Evolutionary conservation across 2,888 invertebrate genomes (phyloP).

Genomic region (Lasioglossum oenotherae): DNA sequence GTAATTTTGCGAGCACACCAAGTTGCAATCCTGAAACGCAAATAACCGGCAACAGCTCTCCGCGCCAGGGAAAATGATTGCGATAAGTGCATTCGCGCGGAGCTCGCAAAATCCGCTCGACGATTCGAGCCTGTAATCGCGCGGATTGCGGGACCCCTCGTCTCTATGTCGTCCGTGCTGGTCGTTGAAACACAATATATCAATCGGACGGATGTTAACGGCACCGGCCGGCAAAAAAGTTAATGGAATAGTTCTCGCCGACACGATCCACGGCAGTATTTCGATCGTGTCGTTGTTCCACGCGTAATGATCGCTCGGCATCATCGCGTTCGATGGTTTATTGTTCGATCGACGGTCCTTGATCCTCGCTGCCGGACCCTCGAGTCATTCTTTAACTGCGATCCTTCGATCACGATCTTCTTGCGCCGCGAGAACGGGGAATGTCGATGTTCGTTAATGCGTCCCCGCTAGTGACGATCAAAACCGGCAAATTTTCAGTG

Average conservation of each 20-base stretch:
- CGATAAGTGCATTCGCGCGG: conserved; percentile 37
- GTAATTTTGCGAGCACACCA: conserved; percentile 52
- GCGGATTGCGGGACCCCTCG: conserved; percentile 24
- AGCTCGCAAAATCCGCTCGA: conserved; percentile 33
- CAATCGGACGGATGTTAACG: conserved; percentile 17
- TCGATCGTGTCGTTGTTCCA: not conserved
- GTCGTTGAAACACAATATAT: conserved; percentile 25
- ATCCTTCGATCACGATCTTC: not conserved
- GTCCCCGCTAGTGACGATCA: too few species aligned
- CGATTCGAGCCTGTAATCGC: conserved; percentile 34
- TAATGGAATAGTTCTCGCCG: conserved; percentile 24
- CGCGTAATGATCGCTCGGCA: not conserved
- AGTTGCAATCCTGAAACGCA: conserved; percentile 51
- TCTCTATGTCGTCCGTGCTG: conserved; percentile 12
- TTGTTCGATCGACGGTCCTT: not conserved
- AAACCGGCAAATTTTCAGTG: too few species aligned
- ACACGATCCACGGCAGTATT: conserved; percentile 15
- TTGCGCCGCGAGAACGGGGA: too few species aligned
- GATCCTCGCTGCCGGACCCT: not conserved
- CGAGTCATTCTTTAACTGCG: not conserved
- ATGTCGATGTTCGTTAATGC: too few species aligned
- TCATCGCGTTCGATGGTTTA: not conserved
- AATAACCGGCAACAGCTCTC: conserved; percentile 31
- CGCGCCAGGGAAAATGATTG: conserved; percentile 38
- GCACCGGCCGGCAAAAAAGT: not conserved